Percentiles rank a stretch among this genome's conserved stretches.
Evolutionary conservation across 2,888 invertebrate genomes (phyloP).

Genomic region (Andrena trimmerana): DNA sequence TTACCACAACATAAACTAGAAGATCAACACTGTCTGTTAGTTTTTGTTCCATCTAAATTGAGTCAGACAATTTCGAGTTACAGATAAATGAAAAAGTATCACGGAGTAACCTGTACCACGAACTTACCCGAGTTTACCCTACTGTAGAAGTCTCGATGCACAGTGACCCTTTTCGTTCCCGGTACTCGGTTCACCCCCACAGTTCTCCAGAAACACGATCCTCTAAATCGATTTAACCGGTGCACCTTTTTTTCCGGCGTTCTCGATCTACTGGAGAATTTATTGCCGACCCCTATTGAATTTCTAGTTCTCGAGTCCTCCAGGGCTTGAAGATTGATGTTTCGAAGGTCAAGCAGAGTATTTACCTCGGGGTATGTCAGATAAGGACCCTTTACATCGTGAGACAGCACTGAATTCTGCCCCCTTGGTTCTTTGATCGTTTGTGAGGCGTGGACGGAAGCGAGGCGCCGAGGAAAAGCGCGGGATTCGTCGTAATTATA

Average conservation of each 20-base stretch:
- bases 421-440: no score
- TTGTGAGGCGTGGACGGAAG: slow-evolving; percentile 6
- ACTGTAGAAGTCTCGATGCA: background rate
- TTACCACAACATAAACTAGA: no score
- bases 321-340: slow-evolving; percentile 1
- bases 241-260: background rate
- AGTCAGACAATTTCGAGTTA: no score
- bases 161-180: background rate
- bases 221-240: background rate
- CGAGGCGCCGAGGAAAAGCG: background rate
- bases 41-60: no score
- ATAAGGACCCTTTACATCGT: background rate
- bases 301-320: slow-evolving; percentile 12
- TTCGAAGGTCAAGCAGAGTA: slow-evolving; percentile 10
- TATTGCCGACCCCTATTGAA: slow-evolving; percentile 44
- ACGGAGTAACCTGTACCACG: no score
- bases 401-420: no score
- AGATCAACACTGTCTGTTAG: no score
- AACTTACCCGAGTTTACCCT: no score
- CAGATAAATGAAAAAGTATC: no score
- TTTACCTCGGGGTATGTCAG: background rate
- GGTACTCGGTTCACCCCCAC: background rate
- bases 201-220: slow-evolving; percentile 2
- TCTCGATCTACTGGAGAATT: slow-evolving; percentile 10
- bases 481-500: slow-evolving; percentile 41